Conservation (phyloP, 1,140 invertebrate genomes). For the Drosophila sproati region DNA sequence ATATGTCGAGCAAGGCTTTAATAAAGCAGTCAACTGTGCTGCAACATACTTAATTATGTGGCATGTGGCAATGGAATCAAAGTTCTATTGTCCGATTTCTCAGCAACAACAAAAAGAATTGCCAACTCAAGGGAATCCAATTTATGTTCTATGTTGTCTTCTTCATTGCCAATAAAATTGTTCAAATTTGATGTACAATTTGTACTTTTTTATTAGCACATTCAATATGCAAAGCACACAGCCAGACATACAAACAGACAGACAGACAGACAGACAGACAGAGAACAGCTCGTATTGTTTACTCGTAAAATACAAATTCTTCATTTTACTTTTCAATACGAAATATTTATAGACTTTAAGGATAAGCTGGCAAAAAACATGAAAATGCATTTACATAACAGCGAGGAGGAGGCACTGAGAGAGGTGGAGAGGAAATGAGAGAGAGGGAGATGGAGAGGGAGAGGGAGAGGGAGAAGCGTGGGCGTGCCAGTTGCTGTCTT, state of each 20-base stretch:
- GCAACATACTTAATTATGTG: background rate
- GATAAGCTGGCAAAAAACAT: slow-evolving; percentile 75
- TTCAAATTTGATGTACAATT: slow-evolving; percentile 77
- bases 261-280: slow-evolving; percentile 2
- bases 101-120: background rate
- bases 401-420: background rate
- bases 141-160: slow-evolving; percentile 31
- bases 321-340: slow-evolving; percentile 71
- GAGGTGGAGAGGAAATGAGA: background rate
- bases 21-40: background rate
- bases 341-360: slow-evolving; percentile 81
- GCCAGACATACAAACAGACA: slow-evolving; percentile 21
- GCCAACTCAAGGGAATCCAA: slow-evolving; percentile 13
- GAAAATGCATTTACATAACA: slow-evolving; percentile 82
- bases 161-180: slow-evolving; percentile 63
- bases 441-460: background rate
- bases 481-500: slow-evolving; percentile 27
- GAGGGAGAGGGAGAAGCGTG: slow-evolving; percentile 11
- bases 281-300: slow-evolving; percentile 59
- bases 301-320: slow-evolving; percentile 62
- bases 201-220: slow-evolving; percentile 81
- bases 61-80: background rate
- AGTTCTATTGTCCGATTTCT: slow-evolving; percentile 7
- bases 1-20: slow-evolving; percentile 1
- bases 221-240: slow-evolving; percentile 66